phyloP scores from a whole-genome alignment of 2,113 vertebrate genomes.

The Misgurnus mizolepis region DNA sequence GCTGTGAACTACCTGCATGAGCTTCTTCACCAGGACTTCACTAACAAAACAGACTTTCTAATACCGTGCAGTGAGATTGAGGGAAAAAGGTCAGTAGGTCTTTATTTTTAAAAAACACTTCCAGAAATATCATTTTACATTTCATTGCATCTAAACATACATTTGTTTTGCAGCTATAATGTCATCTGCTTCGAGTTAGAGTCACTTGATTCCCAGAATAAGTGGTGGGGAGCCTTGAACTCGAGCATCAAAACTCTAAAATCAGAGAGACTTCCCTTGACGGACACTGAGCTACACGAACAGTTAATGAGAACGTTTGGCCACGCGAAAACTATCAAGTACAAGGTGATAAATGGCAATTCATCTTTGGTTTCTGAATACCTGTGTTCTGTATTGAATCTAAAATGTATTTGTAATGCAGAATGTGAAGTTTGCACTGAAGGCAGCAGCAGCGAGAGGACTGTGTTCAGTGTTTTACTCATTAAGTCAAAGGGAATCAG shows the following conservation, averaged over 20 bases:
- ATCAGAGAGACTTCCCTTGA: slow-evolving; percentile 72
- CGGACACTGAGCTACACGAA: slow-evolving; percentile 75
- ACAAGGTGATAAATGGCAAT: slow-evolving; percentile 70
- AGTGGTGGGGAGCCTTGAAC: slow-evolving; percentile 77
- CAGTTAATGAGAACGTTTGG: slow-evolving; percentile 80
- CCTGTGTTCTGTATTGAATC: not conserved
- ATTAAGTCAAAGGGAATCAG: slow-evolving; percentile 71
- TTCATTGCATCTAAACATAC: no score
- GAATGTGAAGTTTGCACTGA: slow-evolving; percentile 73
- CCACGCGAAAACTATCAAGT: slow-evolving; percentile 75
- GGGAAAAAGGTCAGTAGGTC: slow-evolving; percentile 67
- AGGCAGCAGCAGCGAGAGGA: slow-evolving; percentile 72
- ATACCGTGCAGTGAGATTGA: slow-evolving; percentile 67
- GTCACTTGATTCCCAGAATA: slow-evolving; percentile 68
- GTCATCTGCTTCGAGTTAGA: slow-evolving; percentile 74
- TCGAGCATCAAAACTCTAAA: slow-evolving; percentile 63
- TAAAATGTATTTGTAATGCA: slow-evolving; percentile 46
- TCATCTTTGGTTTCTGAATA: not conserved
- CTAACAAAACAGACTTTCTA: slow-evolving; percentile 69
- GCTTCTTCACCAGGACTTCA: slow-evolving; percentile 59
- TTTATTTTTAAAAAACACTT: not conserved
- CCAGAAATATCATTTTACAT: not conserved
- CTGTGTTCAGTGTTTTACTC: slow-evolving; percentile 71
- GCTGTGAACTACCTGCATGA: slow-evolving; percentile 52
- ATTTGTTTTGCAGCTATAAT: slow-evolving; percentile 70